Conservation (phyloP, 2,797 vertebrate genomes). For the Gambelia wislizenii region DNA sequence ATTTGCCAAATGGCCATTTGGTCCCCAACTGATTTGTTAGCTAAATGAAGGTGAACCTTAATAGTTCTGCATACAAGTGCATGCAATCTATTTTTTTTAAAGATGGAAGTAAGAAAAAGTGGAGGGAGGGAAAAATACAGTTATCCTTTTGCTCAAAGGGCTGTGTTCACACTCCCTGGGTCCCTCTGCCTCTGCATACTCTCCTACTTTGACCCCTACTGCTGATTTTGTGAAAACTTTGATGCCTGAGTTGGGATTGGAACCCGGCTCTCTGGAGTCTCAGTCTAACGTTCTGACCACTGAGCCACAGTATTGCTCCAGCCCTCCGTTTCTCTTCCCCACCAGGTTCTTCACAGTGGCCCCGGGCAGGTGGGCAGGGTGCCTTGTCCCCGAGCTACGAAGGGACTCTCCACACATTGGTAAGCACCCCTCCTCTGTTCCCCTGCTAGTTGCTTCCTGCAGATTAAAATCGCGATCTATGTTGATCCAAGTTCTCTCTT, state of each 20-base stretch:
- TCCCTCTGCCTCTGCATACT: too few species aligned
- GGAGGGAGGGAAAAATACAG: too few species aligned
- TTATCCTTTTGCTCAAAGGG: too few species aligned
- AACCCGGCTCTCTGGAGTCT: not conserved
- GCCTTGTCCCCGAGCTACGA: slow-evolving; percentile 95
- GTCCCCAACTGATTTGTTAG: too few species aligned
- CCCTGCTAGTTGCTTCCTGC: not conserved
- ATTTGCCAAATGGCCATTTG: too few species aligned
- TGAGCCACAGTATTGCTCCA: not conserved
- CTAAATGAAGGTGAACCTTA: too few species aligned
- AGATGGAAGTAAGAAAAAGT: too few species aligned
- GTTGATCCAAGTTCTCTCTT: not conserved
- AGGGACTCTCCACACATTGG: slow-evolving; percentile 91
- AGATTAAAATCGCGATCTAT: too few species aligned
- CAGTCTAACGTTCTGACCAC: not conserved
- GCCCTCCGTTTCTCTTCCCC: not conserved
- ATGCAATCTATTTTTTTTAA: too few species aligned
- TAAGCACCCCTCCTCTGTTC: slow-evolving; percentile 69
- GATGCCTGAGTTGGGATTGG: not conserved
- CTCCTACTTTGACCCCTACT: too few species aligned
- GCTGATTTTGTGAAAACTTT: not conserved
- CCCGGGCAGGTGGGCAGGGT: slow-evolving; percentile 88
- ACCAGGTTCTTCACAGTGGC: slow-evolving; percentile 93
- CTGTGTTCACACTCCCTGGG: too few species aligned
- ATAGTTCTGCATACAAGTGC: too few species aligned